Evolutionary conservation across 2,113 vertebrate species (phyloP), one percentile per base, ranked within the genome.

Genomic region (Potamarius usumacintae): DNA sequence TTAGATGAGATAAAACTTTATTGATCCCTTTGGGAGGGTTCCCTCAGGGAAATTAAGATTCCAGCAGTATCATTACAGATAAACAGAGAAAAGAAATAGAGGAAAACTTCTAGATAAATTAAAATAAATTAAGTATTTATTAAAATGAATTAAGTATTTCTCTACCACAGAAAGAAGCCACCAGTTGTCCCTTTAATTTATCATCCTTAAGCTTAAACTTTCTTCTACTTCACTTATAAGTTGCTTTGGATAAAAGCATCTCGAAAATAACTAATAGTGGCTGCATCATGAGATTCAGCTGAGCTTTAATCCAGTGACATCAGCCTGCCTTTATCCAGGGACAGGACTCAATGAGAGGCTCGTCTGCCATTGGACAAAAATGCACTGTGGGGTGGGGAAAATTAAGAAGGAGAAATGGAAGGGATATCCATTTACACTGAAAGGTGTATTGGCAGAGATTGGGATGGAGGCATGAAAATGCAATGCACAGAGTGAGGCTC

Each of bases 381-480:
- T 62, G 58, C 22, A 78, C 78, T 1, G 57, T 65, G 74, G 79
- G 80, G 72, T 85, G 48, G 79, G 57, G 17, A 72, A 22, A 84
- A 55, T 57, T 11, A 12, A 65, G 63, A 50, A 69, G 52, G 83
- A 77, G 71, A 42, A n/a, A 42, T 71, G 80, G 63, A 71, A 57
- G 52, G 15, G 22, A 79, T 74, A 77, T 91, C 82, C 52, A 80
- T 88, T 88, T 34, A 53, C 50, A 95, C 93, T 94, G 95, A 92
- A 94, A 94, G 0, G 95, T 95, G 0, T 94, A 95, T 89, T 96
- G 96, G 86, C 96, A 96, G 92, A 60, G 93, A 15, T 71, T 57
- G 76, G 77, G 78, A 84, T 55, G 72, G 53, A 90, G 85, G 72
- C 53, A 79, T 82, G 76, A 86, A 88, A 87, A 84, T 88, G 22